These are phyloP conservation scores for Gymnocheta viridis DNA, from an alignment of 2,888 invertebrate species.

Conservation along the genomic window DNA sequence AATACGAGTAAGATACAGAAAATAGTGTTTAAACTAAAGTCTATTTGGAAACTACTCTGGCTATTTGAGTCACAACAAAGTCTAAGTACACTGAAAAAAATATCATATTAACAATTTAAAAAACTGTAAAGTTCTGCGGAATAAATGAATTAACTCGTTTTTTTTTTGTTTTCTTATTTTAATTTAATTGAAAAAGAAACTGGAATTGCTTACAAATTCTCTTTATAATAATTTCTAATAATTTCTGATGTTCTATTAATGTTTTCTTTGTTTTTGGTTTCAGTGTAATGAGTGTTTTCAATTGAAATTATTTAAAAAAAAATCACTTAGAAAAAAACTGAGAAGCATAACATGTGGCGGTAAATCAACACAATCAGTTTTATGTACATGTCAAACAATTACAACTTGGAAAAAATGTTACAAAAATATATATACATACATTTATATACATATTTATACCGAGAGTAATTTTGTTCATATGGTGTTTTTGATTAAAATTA, in stretches of 20 bases:
- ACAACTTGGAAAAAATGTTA: constrained; percentile 59
- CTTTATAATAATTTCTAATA: neutral
- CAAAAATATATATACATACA: constrained; percentile 6
- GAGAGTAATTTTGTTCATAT: constrained; percentile 17
- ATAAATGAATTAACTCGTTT: too few relatives aligned
- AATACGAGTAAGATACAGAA: constrained; percentile 16
- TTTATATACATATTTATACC: constrained; percentile 5
- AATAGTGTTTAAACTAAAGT: neutral
- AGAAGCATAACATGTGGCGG: constrained; percentile 56
- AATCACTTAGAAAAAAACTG: neutral
- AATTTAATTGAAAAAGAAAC: neutral
- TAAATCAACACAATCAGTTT: constrained; percentile 62
- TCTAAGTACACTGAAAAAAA: constrained; percentile 4
- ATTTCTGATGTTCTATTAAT: neutral
- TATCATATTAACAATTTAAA: neutral
- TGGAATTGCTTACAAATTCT: neutral
- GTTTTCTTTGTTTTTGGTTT: neutral
- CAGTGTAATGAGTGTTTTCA: neutral
- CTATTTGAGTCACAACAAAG: neutral
- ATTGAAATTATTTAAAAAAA: neutral
- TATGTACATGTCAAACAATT: constrained; percentile 69
- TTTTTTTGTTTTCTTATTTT: too few relatives aligned
- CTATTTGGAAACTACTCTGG: neutral
- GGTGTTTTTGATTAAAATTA: constrained; percentile 24
- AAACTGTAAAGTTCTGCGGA: too few relatives aligned